Percentiles rank a stretch among this genome's conserved stretches.
phyloP scores from a whole-genome alignment of 2,113 vertebrate genomes.

The Halichoeres trimaculatus region DNA sequence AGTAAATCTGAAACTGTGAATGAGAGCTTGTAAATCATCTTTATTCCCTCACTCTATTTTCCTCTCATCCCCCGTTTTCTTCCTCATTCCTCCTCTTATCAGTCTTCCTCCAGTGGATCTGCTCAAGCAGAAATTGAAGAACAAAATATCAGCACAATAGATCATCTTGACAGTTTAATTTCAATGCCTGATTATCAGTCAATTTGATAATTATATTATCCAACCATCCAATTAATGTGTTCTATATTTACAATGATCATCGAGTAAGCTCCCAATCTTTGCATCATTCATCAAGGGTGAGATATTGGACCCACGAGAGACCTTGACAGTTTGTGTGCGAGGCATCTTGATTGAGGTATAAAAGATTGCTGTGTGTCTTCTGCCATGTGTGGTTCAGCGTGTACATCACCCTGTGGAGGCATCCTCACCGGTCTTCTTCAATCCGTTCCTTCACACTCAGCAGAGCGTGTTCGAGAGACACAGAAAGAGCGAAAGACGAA shows the following conservation, averaged over 20 bases:
- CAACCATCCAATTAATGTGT: slow-evolving; percentile 83
- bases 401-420: slow-evolving; percentile 47
- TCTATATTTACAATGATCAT: slow-evolving; percentile 85
- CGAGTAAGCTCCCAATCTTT: slow-evolving; percentile 62
- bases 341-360: slow-evolving; percentile 61
- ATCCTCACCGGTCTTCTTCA: slow-evolving; percentile 22
- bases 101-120: slow-evolving; percentile 51
- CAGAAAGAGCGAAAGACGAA: slow-evolving; percentile 49
- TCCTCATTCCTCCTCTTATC: slow-evolving; percentile 36
- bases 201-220: slow-evolving; percentile 84
- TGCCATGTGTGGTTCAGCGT: slow-evolving; percentile 2
- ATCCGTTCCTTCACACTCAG: slow-evolving; percentile 61
- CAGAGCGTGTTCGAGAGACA: slow-evolving; percentile 48
- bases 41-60: slow-evolving; percentile 26
- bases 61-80: slow-evolving; percentile 39
- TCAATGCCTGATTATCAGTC: slow-evolving; percentile 83
- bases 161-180: slow-evolving; percentile 86
- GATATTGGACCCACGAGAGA: slow-evolving; percentile 56
- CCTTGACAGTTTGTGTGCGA: slow-evolving; percentile 48
- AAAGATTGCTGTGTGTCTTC: slow-evolving; percentile 17
- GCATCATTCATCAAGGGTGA: slow-evolving; percentile 68
- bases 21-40: slow-evolving; percentile 61
- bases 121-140: slow-evolving; percentile 47
- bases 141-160: slow-evolving; percentile 77
- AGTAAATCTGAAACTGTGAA: slow-evolving; percentile 16